These are phyloP conservation scores for Drosophila ohnishii DNA, from an alignment of 1,140 invertebrate species.

Conservation along the genomic window DNA sequence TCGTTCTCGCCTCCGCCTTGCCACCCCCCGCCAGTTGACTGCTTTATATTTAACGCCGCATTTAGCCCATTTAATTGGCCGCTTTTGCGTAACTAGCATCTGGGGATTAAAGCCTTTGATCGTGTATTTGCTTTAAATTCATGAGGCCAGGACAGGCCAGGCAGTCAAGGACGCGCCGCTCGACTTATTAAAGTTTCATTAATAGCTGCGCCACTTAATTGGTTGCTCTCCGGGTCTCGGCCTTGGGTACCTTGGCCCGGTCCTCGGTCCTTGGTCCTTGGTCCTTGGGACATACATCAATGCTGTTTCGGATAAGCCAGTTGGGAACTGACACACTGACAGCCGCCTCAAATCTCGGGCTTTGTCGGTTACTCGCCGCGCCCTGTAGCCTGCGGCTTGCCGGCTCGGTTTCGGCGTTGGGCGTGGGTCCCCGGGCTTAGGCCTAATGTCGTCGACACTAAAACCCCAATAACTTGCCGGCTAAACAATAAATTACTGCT, in stretches of 20 bases:
- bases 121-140: slow-evolving; percentile 74
- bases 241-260: slow-evolving; percentile 12
- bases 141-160: slow-evolving; percentile 21
- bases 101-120: slow-evolving; percentile 75
- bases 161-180: slow-evolving; percentile 54
- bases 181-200: slow-evolving; percentile 68
- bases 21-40: slow-evolving; percentile 19
- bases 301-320: slow-evolving; percentile 61
- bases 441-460: slow-evolving; percentile 72
- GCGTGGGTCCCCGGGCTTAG: slow-evolving; percentile 53
- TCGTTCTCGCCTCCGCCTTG: slow-evolving; percentile 6
- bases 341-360: slow-evolving; percentile 55
- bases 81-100: slow-evolving; percentile 70
- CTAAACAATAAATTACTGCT: slow-evolving; percentile 69
- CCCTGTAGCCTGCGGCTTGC: slow-evolving; percentile 29
- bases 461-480: slow-evolving; percentile 71
- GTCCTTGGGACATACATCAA: slow-evolving; percentile 58
- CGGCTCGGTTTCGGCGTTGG: slow-evolving; percentile 21
- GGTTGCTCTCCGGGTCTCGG: slow-evolving; percentile 36
- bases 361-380: slow-evolving; percentile 32
- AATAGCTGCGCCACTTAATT: slow-evolving; percentile 61
- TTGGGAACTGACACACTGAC: slow-evolving; percentile 59
- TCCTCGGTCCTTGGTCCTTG: slow-evolving; percentile 7
- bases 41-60: slow-evolving; percentile 70
- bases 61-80: slow-evolving; percentile 75